Evolutionary conservation across 2,797 vertebrate species (phyloP), one percentile per base, ranked within the genome.

Genomic region (Falco novaeseelandiae): DNA sequence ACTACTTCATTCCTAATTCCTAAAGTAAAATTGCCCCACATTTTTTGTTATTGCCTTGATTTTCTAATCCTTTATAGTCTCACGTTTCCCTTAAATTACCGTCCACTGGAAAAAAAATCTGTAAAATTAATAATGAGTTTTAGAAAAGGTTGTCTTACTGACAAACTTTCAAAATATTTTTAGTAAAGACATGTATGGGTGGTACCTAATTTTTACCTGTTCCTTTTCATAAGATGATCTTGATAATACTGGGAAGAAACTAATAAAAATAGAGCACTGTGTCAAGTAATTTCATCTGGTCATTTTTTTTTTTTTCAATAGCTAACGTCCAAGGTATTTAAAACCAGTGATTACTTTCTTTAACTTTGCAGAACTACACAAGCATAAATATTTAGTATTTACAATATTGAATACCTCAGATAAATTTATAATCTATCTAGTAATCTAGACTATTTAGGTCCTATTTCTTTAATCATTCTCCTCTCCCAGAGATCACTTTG

Each of bases 271-370:
- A 82, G 21, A 48, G 9, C 11, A 26, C 26, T 30, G 3, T 10
- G 15, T 77, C 25, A 73, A 80, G 14, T 40, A 44, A 23, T 85
- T 73, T 52, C 87, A 49, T 30, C 18, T 27, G 66, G 23, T 51
- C 1, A 29, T 76, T 79, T 87, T 66, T 89, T 12, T 89, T 12
- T 8, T 12, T 8, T 87, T 70, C 23, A 69, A 79, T 2, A 70
- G 30, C 5, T 48, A 79, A 36, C 1, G 1, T 63, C 20, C 3
- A 13, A 58, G 15, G 10, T 63, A 67, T 44, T 91, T 46, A 8
- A 9, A 51, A 67, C 1, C 1, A 29, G 4, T 0, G 0, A 51
- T 62, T 27, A 59, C 67, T 59, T 73, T 42, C 4, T 61, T 71
- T 30, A 84, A 80, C 8, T 66, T 67, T 42, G 6, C 21, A 63